A percentile compares a stretch with the other conserved stretches of the same genome.
phyloP scores from a whole-genome alignment of 2,113 vertebrate genomes.

The Pedionomus torquatus region DNA sequence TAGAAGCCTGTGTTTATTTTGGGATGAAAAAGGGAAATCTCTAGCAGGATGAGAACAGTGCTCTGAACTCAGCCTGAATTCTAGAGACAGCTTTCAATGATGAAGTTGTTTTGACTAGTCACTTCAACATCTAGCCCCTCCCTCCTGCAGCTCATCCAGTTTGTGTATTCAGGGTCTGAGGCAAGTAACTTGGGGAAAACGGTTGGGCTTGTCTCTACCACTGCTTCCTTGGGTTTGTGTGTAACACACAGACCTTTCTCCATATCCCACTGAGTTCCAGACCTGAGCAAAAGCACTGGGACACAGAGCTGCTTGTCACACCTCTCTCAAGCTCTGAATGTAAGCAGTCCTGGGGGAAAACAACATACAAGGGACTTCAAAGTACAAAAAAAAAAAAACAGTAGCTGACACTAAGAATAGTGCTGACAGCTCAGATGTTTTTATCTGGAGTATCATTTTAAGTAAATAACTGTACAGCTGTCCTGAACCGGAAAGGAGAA shows the following conservation, averaged over 20 bases:
- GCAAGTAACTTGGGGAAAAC: background rate
- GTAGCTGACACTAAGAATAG: background rate
- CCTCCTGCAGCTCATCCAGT: background rate
- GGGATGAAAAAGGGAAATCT: conserved; percentile 21
- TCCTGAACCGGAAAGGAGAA: background rate
- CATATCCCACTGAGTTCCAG: background rate
- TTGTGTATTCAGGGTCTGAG: background rate
- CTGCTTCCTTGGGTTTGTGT: background rate
- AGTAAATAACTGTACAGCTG: background rate
- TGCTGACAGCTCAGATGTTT: background rate
- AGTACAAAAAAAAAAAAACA: background rate
- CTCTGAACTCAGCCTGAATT: background rate
- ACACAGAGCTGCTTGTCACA: background rate
- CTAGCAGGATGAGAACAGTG: background rate
- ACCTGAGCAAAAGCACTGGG: background rate
- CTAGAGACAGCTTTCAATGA: background rate
- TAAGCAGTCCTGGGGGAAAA: background rate
- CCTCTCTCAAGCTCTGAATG: background rate
- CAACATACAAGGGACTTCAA: background rate
- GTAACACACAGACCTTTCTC: background rate
- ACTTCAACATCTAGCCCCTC: background rate
- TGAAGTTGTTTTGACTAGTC: background rate
- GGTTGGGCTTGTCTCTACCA: accelerated
- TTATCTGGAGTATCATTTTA: background rate
- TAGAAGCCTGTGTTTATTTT: conserved; percentile 23